Evolutionary conservation across 2,888 invertebrate genomes (phyloP).

Genomic region (Cartodere bifasciata): DNA sequence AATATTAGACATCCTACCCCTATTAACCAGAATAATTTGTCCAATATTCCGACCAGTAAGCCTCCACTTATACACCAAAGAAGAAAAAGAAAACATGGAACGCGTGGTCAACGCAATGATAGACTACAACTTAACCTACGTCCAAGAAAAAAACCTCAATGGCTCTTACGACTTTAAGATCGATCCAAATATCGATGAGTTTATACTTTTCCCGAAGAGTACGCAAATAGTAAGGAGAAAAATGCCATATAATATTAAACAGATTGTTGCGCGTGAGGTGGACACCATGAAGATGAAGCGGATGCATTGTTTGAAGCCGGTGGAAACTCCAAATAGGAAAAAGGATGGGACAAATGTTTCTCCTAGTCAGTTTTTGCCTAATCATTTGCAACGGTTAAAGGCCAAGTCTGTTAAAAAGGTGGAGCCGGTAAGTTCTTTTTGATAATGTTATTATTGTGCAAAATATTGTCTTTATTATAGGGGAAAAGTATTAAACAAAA

Average conservation of each 20-base stretch:
- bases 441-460: not conserved
- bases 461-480: too few relatives aligned
- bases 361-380: slow-evolving; percentile 47
- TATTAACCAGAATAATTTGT: slow-evolving; percentile 56
- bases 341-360: too few relatives aligned
- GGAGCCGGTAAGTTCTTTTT: slow-evolving; percentile 19
- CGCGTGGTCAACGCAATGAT: slow-evolving; percentile 74
- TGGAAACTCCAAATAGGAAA: slow-evolving; percentile 5
- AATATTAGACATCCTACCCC: slow-evolving; percentile 58
- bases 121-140: slow-evolving; percentile 75
- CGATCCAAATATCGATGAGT: slow-evolving; percentile 69
- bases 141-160: slow-evolving; percentile 64
- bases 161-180: slow-evolving; percentile 57
- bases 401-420: slow-evolving; percentile 40
- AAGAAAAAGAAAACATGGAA: slow-evolving; percentile 56
- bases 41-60: slow-evolving; percentile 63
- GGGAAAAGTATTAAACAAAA: too few relatives aligned
- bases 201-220: slow-evolving; percentile 38
- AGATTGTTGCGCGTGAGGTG: slow-evolving; percentile 71
- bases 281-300: slow-evolving; percentile 64
- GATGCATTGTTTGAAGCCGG: slow-evolving; percentile 18
- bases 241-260: slow-evolving; percentile 57
- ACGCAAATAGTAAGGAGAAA: slow-evolving; percentile 19
- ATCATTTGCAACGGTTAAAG: slow-evolving; percentile 56
- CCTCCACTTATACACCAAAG: slow-evolving; percentile 56